Base-by-base conservation (phyloP, 2,888 invertebrate species). In the Erannis defoliaria region DNA sequence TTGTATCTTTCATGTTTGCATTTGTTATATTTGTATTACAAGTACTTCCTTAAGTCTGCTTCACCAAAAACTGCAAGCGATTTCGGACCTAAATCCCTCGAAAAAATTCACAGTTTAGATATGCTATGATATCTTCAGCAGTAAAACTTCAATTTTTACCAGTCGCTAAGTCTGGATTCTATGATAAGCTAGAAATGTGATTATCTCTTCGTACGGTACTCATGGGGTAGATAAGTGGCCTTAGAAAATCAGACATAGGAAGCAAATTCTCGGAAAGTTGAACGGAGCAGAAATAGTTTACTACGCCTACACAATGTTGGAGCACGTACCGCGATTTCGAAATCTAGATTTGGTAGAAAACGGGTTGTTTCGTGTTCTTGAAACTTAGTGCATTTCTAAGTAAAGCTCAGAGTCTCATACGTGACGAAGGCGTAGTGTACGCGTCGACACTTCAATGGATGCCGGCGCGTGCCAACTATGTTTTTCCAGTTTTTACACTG, bases 251-350 rank as follows among this genome's bases (percentile, higher is more conserved):
- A 72, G 68, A 70, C 67, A 65, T 55, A 66, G 68, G 68, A 70
- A 68, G 68, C 57, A 48, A 73, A 63, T 81, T 80, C 80, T 64
- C 31, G 75, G 81, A 80, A 81, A 66, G 66, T 74, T 64, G 64
- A 73, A 69, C 69, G 72, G 56, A 75, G 76, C 77, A 73, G 74
- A 70, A 75, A 71, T 76, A 73, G 75, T 73, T 46, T 60, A 63
- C 65, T 74, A 81, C 79, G 78, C 85, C 86, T 78, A 85, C 85
- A 77, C 77, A 72, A 58, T 64, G 70, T 70, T 67, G 73, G 77
- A 79, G 81, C 86, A 89, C 89, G 87, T 89, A 86, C 86, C 76
- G 82, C 81, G 79, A 85, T 81, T 81, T 81, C 80, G 77, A 83
- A 83, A 84, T 86, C 84, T 86, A 89, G 89, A 89, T 89, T 83